Base-by-base conservation (phyloP, 2,113 vertebrate species). In the Burhinus bistriatus region DNA sequence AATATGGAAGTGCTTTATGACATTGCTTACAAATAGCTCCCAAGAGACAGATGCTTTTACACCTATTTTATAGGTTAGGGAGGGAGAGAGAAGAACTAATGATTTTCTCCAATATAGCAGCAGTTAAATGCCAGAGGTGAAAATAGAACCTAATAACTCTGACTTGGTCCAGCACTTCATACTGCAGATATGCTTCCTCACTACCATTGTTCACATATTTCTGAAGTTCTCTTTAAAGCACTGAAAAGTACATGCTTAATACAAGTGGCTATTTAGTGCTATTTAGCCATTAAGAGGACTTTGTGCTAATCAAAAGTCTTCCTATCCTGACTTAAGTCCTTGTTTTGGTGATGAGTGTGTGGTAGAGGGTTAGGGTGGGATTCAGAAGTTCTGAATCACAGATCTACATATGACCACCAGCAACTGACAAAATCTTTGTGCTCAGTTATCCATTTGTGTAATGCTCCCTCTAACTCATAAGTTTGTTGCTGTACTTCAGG, bases 11-110 rank as follows among this genome's bases (percentile, higher is more conserved):
- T 62, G 62, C 91, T 89, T 94, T 87, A 82, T 84, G 89, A 79
- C 65, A 42, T 30, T 80, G n/a, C 64, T 80, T 89, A 84, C 86
- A 68, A 89, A 92, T 30, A 89, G 92, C 54, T 90, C 89, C 77
- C 83, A 68, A 44, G 77, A 84, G 80, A 73, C 38, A 92, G 72
- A 57, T 91, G 80, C 52, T 95, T 83, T 87, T 92, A 81, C 47
- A 79, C 83, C 54, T 89, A n/a, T 92, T 81, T 90, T 93, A n/a
- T 90, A 73, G 76, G 91, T 81, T 89, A 78, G 54, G 73, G 57
- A 81, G 20, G 57, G 30, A 93, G 40, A 83, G 26, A 80, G n/a
- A 76, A 66, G 26, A 91, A 66, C 36, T 86, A 84, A 81, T 42
- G 26, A 54, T 94, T 95, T 97, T 92, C n/a, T 90, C 47, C 38